phyloP scores from a whole-genome alignment of 2,113 vertebrate species.

The Bufo bufo region DNA sequence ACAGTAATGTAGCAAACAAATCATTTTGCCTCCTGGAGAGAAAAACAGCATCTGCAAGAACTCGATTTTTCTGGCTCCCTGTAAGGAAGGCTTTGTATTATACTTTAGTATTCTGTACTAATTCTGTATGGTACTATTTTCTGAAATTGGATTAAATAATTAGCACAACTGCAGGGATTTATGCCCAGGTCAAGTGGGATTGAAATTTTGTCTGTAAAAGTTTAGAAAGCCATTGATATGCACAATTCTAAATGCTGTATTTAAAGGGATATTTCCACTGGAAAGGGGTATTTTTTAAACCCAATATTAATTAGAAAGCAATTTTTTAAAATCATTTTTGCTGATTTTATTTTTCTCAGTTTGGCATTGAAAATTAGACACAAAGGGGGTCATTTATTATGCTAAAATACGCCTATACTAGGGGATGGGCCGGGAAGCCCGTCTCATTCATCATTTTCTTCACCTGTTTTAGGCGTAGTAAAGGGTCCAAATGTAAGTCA shows the following conservation, averaged over 20 bases:
- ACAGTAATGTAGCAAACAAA: conserved; percentile 40
- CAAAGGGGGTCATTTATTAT: no score
- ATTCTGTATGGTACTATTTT: conserved; percentile 15
- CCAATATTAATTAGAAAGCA: no score
- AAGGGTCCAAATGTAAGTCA: no score
- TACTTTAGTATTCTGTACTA: neutral
- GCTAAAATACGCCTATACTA: no score
- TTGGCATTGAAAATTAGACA: no score
- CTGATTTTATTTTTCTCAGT: no score
- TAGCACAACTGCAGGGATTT: conserved; percentile 14
- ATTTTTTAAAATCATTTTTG: no score
- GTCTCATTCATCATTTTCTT: no score
- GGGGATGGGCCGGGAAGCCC: no score
- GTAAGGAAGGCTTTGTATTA: conserved; percentile 8
- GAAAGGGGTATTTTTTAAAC: no score
- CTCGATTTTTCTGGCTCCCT: conserved; percentile 28
- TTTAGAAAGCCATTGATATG: neutral
- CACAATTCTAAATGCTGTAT: neutral
- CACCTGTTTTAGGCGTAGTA: no score
- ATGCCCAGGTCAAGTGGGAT: neutral
- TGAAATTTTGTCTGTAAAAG: neutral
- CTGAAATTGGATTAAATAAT: conserved; percentile 26
- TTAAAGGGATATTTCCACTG: neutral
- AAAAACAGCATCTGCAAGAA: conserved; percentile 33
- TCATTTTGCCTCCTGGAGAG: conserved; percentile 42